Percentiles rank a stretch among this genome's conserved stretches.
These are phyloP conservation scores for Clarias magur DNA, from an alignment of 2,113 vertebrate genomes.

Conservation along the genomic window DNA sequence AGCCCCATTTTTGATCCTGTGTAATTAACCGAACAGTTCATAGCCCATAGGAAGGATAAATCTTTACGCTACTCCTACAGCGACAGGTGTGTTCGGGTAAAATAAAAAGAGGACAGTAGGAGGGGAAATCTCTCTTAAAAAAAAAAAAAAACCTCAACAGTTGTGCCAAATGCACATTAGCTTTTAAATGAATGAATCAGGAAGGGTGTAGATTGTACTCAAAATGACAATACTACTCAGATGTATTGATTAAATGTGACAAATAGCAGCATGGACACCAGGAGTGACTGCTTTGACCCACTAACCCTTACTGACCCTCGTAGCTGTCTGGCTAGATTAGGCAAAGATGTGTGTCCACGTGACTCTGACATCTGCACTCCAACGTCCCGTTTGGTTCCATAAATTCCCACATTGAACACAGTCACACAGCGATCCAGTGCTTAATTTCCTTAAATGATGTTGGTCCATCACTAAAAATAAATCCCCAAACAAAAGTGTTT, in stretches of 20 bases:
- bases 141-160: background rate
- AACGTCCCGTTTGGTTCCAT: slow-evolving; percentile 15
- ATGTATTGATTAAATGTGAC: slow-evolving; percentile 68
- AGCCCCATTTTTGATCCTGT: slow-evolving; percentile 12
- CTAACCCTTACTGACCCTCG: slow-evolving; percentile 71
- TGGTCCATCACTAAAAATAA: background rate
- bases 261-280: slow-evolving; percentile 63
- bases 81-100: slow-evolving; percentile 45
- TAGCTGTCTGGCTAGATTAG: slow-evolving; percentile 70
- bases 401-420: slow-evolving; percentile 39
- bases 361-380: slow-evolving; percentile 39
- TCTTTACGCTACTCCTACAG: slow-evolving; percentile 17
- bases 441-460: background rate
- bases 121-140: background rate
- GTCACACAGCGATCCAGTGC: slow-evolving; percentile 22
- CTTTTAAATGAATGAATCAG: slow-evolving; percentile 69
- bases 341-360: slow-evolving; percentile 47
- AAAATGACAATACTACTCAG: slow-evolving; percentile 56
- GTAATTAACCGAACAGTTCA: slow-evolving; percentile 30
- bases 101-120: background rate
- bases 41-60: slow-evolving; percentile 26
- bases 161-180: slow-evolving; percentile 67
- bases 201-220: slow-evolving; percentile 54
- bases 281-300: slow-evolving; percentile 64
- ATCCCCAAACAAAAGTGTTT: background rate